Evolutionary conservation across 2,113 vertebrate genomes (phyloP).

Genomic region (Cyphomyrus plagiostoma): DNA sequence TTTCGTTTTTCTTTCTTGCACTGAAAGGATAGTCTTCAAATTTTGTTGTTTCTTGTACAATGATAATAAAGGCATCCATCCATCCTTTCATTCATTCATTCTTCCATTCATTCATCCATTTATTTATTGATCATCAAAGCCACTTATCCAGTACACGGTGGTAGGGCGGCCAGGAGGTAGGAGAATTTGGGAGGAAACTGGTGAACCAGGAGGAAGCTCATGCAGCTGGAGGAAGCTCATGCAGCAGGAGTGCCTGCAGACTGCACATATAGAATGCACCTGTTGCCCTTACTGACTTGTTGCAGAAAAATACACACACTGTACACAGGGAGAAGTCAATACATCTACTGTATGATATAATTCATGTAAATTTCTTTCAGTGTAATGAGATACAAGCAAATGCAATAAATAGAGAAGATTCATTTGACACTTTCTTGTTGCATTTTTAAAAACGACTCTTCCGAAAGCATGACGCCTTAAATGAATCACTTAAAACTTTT

Average conservation of each 20-base stretch:
- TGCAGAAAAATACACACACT: background rate
- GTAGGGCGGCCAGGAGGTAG: background rate
- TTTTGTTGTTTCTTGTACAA: background rate
- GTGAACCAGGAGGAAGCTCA: background rate
- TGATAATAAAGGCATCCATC: background rate
- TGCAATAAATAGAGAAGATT: background rate
- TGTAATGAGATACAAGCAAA: background rate
- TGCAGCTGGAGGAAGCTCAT: background rate
- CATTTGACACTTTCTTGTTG: background rate
- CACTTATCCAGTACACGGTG: background rate
- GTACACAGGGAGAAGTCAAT: background rate
- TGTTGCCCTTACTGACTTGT: background rate
- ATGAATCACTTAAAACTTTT: conserved; percentile 14
- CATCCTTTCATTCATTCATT: background rate
- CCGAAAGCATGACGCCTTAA: background rate
- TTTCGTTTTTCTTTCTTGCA: background rate
- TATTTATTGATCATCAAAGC: background rate
- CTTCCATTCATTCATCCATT: background rate
- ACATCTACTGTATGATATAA: background rate
- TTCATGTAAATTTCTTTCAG: background rate
- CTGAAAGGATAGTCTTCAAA: background rate
- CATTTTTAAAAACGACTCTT: background rate
- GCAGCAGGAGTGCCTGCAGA: background rate
- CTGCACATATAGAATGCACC: background rate
- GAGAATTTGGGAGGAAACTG: background rate